Conservation (phyloP, 2,888 invertebrate genomes). For the Lacanobia oleracea region DNA sequence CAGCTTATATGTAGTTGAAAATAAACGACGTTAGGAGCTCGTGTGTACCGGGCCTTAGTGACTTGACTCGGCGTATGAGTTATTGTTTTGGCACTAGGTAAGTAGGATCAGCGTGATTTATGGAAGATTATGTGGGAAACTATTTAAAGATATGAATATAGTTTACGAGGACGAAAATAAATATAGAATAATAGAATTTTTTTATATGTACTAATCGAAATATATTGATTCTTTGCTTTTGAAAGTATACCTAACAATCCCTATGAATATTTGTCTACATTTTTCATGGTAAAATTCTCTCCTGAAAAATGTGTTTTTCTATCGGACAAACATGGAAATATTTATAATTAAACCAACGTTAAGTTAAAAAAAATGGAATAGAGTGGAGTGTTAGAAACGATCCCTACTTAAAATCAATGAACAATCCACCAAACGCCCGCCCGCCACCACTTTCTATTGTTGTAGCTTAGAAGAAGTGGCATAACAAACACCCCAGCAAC, state of each 20-base stretch:
- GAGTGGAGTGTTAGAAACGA: too few species aligned
- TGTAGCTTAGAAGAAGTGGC: too few species aligned
- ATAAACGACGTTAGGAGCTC: constrained; percentile 12
- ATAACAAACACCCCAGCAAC: too few species aligned
- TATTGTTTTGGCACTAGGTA: constrained; percentile 79
- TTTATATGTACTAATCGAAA: not conserved
- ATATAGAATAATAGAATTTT: not conserved
- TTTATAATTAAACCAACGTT: too few species aligned
- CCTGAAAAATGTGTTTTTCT: too few species aligned
- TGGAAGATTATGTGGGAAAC: constrained; percentile 52
- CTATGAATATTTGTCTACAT: not conserved
- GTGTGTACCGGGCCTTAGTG: constrained; percentile 46
- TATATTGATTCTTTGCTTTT: not conserved
- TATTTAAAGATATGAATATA: constrained; percentile 33
- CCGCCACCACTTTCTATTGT: too few species aligned
- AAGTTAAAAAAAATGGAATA: too few species aligned
- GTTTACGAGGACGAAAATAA: not conserved
- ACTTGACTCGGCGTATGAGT: constrained; percentile 71
- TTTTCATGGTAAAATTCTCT: too few species aligned
- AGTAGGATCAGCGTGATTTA: constrained; percentile 78
- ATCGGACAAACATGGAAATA: not conserved
- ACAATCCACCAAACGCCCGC: too few species aligned
- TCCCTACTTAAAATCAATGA: too few species aligned
- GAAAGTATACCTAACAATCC: not conserved
- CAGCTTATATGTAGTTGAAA: constrained; percentile 30